phyloP scores from a whole-genome alignment of 2,113 vertebrate species.

The Vidua macroura region DNA sequence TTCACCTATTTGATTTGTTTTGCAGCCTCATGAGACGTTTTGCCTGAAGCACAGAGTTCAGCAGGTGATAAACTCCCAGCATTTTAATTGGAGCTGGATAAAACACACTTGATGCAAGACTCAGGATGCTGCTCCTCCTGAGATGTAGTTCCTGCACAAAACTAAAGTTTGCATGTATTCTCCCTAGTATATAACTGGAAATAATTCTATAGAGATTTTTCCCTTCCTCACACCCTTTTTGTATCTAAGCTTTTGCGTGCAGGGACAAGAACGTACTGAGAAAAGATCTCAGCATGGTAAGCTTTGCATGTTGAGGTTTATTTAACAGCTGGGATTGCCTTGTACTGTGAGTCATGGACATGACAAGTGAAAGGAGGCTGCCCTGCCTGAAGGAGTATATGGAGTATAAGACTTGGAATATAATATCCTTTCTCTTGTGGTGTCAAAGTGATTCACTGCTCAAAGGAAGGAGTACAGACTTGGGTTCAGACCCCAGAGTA shows the following conservation, averaged over 20 bases:
- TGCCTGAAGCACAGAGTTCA: not conserved
- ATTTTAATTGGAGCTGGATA: slow-evolving; percentile 3
- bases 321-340: not conserved
- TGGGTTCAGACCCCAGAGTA: not conserved
- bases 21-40: not conserved
- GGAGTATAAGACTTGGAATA: not conserved
- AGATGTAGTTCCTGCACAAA: not conserved
- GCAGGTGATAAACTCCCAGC: not conserved
- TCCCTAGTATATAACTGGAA: not conserved
- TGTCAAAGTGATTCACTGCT: not conserved
- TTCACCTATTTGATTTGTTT: not conserved
- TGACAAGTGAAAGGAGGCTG: not conserved
- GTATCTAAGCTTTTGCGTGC: not conserved
- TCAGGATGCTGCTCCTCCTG: not conserved
- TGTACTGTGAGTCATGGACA: not conserved
- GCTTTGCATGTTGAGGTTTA: not conserved
- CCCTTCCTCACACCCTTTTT: not conserved
- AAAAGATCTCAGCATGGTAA: not conserved
- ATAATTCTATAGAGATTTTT: not conserved
- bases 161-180: not conserved
- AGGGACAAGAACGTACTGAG: not conserved
- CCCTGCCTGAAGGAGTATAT: not conserved
- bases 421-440: not conserved
- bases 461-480: not conserved
- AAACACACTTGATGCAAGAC: not conserved